Percentiles rank a stretch among this genome's conserved stretches.
Conservation (phyloP, 2,113 vertebrate genomes). For the Pollachius pollachius region DNA sequence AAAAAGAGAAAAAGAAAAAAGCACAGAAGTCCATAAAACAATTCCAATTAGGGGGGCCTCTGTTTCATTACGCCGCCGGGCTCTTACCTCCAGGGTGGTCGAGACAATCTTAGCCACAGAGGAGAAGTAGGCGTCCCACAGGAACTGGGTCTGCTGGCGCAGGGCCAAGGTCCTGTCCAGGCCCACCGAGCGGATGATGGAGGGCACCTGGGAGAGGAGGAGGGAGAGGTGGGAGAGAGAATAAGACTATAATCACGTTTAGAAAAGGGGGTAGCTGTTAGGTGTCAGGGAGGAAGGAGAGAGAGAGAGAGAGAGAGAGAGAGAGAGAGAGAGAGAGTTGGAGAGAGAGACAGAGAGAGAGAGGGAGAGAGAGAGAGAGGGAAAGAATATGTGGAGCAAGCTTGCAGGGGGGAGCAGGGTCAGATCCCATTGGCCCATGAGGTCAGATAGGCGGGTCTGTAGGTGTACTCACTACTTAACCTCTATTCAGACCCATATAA, state of each 20-base stretch:
- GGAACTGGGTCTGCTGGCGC: slow-evolving; percentile 76
- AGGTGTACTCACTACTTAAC: too few relatives aligned
- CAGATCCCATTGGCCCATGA: too few relatives aligned
- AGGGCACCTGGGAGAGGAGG: slow-evolving; percentile 66
- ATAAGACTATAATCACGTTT: not conserved
- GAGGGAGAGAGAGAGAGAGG: not conserved
- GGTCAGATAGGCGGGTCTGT: too few relatives aligned
- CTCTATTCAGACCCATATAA: too few relatives aligned
- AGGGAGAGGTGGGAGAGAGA: not conserved
- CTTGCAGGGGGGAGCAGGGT: too few relatives aligned
- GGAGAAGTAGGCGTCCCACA: slow-evolving; percentile 81
- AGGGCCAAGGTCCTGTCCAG: slow-evolving; percentile 73
- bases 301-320: slow-evolving; percentile 6
- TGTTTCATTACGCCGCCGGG: not conserved
- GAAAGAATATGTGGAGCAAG: not conserved
- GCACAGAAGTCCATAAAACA: not conserved
- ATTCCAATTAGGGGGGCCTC: not conserved
- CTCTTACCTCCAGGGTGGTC: slow-evolving; percentile 77
- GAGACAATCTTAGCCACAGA: slow-evolving; percentile 78
- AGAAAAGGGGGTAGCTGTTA: too few relatives aligned
- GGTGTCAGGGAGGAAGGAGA: not conserved
- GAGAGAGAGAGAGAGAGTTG: slow-evolving; percentile 3
- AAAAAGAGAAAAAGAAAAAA: too few relatives aligned
- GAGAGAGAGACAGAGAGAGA: slow-evolving; percentile 5
- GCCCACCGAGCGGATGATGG: slow-evolving; percentile 72